Evolutionary conservation across 1,140 invertebrate species (phyloP).

Genomic region (Globodera rostochiensis): DNA sequence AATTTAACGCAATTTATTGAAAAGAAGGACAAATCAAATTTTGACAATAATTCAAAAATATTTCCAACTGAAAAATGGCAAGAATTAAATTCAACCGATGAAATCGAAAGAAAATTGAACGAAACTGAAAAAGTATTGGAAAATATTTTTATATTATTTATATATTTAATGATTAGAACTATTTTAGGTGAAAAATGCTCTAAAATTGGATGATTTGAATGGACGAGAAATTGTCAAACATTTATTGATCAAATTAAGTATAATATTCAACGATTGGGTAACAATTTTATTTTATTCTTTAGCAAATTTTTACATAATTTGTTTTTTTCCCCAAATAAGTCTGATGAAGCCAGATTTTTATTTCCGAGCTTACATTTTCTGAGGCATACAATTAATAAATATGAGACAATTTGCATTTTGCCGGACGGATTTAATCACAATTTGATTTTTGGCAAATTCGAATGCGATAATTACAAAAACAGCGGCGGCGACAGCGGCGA

Average conservation of each 20-base stretch:
- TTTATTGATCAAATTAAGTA: background rate
- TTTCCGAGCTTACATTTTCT: background rate
- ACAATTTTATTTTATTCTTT: background rate
- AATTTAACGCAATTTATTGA: background rate
- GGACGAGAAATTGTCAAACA: background rate
- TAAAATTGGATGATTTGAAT: background rate
- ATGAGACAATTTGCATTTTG: background rate
- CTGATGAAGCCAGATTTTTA: background rate
- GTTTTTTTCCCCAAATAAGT: background rate
- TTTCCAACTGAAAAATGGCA: conserved; percentile 1
- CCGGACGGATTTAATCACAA: background rate
- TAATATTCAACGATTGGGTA: background rate
- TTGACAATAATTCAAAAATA: background rate
- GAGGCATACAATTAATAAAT: background rate
- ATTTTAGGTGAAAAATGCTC: background rate
- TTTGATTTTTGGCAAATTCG: background rate
- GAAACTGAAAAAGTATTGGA: background rate
- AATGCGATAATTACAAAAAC: background rate
- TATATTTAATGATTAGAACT: background rate
- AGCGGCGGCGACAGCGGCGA: background rate
- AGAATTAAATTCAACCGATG: background rate
- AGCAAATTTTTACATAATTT: background rate
- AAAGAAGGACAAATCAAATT: background rate
- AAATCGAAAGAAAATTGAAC: background rate
- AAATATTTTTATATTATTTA: background rate